These are phyloP conservation scores for Galaxias olidus DNA, from an alignment of 2,797 vertebrate genomes.

Conservation along the genomic window DNA sequence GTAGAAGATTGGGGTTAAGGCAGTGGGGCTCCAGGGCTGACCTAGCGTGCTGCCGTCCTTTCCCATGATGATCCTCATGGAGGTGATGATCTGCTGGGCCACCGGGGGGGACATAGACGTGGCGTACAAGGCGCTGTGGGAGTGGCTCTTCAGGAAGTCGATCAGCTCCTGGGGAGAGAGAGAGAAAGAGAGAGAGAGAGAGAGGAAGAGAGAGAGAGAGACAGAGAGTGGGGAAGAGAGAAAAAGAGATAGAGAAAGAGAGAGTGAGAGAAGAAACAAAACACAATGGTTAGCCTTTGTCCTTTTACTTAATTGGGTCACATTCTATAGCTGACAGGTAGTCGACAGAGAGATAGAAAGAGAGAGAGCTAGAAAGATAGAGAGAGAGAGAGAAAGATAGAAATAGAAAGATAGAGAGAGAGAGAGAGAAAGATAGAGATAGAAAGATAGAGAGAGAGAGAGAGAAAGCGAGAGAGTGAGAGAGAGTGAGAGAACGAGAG, in stretches of 20 bases:
- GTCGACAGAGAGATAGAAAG: neutral
- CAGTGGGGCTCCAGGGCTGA: slow-evolving; percentile 65
- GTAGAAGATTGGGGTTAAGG: too few relatives aligned
- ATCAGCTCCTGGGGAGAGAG: slow-evolving; percentile 82
- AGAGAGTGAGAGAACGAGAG: too few relatives aligned
- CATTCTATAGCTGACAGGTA: too few relatives aligned
- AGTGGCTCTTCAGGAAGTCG: slow-evolving; percentile 88
- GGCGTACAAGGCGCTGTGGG: slow-evolving; percentile 92
- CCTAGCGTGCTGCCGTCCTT: slow-evolving; percentile 88
- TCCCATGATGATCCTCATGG: slow-evolving; percentile 94
- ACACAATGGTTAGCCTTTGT: too few relatives aligned
- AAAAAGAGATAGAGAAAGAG: slow-evolving; percentile 1
- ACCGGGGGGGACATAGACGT: slow-evolving; percentile 90
- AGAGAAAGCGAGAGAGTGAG: too few relatives aligned
- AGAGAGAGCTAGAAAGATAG: too few relatives aligned
- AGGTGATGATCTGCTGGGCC: slow-evolving; percentile 89
- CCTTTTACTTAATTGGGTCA: too few relatives aligned
- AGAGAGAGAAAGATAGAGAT: too few relatives aligned
- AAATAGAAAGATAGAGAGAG: too few relatives aligned
- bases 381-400: too few relatives aligned
- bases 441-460: too few relatives aligned
- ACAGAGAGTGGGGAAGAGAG: slow-evolving; percentile 57
- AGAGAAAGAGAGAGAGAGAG: slow-evolving; percentile 1
- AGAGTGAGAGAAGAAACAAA: too few relatives aligned
- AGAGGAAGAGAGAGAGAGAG: neutral